phyloP scores from a whole-genome alignment of 1,140 invertebrate species.

The Trinorchestia longiramus region DNA sequence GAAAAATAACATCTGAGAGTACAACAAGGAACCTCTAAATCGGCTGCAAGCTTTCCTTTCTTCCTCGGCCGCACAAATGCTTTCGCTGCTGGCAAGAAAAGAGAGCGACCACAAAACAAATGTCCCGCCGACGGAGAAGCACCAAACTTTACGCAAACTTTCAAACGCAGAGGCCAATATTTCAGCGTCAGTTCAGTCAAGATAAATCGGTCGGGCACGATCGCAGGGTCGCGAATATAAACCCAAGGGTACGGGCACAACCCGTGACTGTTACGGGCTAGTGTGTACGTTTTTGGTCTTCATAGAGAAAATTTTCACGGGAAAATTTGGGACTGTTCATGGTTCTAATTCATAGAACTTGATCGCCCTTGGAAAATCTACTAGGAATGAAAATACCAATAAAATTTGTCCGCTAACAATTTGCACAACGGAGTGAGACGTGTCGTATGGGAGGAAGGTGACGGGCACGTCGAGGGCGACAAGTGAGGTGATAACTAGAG shows the following conservation, averaged over 20 bases:
- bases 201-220: conserved; percentile 26
- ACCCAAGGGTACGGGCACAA: background rate
- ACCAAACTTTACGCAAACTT: conserved; percentile 34
- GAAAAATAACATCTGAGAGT: background rate
- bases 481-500: too few species aligned
- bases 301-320: too few species aligned
- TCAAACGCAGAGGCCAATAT: conserved; percentile 33
- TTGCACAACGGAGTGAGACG: background rate
- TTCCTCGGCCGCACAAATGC: background rate
- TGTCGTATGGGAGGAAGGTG: too few species aligned
- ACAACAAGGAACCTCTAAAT: background rate
- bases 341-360: background rate
- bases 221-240: conserved; percentile 20
- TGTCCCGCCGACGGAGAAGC: conserved; percentile 3
- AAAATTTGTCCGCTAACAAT: background rate
- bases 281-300: background rate
- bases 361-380: background rate
- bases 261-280: background rate
- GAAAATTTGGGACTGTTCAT: background rate
- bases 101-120: background rate
- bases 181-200: conserved; percentile 35
- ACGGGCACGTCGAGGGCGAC: too few species aligned
- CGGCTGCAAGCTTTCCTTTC: background rate
- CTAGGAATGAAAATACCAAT: background rate
- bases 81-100: background rate